Conservation (phyloP, 30 jellyfish, hydroid and myxozoan species). For the Morbakka virulenta region DNA sequence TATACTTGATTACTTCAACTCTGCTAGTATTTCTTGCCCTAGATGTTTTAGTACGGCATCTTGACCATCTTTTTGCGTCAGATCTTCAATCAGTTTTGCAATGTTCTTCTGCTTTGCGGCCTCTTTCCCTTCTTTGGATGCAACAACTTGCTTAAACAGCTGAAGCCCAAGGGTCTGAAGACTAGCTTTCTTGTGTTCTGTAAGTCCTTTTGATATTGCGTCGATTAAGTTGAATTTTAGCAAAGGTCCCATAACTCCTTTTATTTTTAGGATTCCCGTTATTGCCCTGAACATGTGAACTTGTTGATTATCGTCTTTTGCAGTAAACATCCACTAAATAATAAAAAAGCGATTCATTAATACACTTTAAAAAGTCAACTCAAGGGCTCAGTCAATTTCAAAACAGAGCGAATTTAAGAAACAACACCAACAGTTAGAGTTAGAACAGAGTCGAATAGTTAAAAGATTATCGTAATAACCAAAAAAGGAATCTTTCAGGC, state of each 20-base stretch:
- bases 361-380: no score
- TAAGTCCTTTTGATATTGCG: conserved; percentile 45
- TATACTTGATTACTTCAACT: neutral
- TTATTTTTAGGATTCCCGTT: conserved; percentile 33
- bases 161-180: conserved; percentile 52
- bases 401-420: no score
- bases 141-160: conserved; percentile 26
- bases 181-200: conserved; percentile 16
- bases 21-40: conserved; percentile 22
- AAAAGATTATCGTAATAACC: no score
- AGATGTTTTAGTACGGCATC: conserved; percentile 60
- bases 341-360: neutral
- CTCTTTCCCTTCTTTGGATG: conserved; percentile 46
- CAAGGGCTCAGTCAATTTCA: no score
- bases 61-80: conserved; percentile 6
- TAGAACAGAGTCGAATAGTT: no score
- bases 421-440: no score
- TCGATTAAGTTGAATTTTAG: conserved; percentile 30
- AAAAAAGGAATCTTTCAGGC: no score
- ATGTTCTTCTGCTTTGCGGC: conserved; percentile 30
- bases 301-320: conserved; percentile 57
- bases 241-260: conserved; percentile 27
- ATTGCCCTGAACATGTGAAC: conserved; percentile 47
- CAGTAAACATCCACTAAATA: conserved; percentile 68
- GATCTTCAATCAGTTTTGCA: conserved; percentile 7